Percentiles rank a stretch among this genome's conserved stretches.
Conservation (phyloP, 1,140 invertebrate genomes). For the Scaptomyza montana region DNA sequence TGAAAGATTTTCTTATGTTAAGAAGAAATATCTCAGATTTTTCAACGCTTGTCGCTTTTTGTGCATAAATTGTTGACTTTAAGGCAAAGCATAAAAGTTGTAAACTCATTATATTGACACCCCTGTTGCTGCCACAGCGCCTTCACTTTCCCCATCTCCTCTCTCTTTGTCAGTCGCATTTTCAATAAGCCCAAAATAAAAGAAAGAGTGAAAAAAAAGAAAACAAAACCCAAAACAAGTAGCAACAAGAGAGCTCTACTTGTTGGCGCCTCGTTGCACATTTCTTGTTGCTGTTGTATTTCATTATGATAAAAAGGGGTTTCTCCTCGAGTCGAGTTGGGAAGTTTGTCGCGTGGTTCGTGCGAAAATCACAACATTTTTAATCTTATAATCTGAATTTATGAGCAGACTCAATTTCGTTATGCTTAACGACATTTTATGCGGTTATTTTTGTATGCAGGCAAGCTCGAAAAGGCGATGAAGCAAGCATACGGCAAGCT, state of each 20-base stretch:
- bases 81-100: conserved; percentile 36
- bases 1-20: neutral
- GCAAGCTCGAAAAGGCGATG: conserved; percentile 36
- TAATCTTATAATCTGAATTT: conserved; percentile 83
- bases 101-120: conserved; percentile 48
- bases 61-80: conserved; percentile 58
- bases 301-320: conserved; percentile 45
- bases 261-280: conserved; percentile 1
- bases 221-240: conserved; percentile 10
- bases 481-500: conserved; percentile 12
- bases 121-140: neutral
- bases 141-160: conserved; percentile 35
- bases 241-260: neutral
- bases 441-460: conserved; percentile 68
- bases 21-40: neutral
- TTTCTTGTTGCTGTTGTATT: neutral
- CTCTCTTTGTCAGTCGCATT: conserved; percentile 50
- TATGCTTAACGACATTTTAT: conserved; percentile 82
- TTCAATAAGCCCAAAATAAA: conserved; percentile 40
- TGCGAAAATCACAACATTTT: conserved; percentile 81
- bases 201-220: no score
- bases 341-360: neutral
- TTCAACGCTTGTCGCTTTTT: conserved; percentile 25
- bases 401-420: conserved; percentile 82
- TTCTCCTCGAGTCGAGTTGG: conserved; percentile 4